Evolutionary conservation across 2,797 vertebrate genomes (phyloP).

Genomic region (Gastrophryne carolinensis): DNA sequence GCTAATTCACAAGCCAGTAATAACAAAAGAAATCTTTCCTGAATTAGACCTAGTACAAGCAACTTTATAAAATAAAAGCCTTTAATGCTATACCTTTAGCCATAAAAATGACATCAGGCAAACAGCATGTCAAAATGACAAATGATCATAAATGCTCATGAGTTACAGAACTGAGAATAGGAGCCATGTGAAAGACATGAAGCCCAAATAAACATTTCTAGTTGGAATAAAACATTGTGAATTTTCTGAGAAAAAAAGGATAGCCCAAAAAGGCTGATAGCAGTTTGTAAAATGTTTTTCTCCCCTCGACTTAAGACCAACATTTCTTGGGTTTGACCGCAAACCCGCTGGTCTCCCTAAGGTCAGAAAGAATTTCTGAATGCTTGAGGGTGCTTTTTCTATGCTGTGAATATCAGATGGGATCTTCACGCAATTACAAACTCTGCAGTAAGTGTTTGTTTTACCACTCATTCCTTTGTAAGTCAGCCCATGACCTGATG

Average conservation of each 20-base stretch:
- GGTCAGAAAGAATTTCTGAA: constrained; percentile 56
- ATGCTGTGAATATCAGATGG: constrained; percentile 59
- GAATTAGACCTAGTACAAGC: too few relatives aligned
- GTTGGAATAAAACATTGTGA: neutral
- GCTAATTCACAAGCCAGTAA: too few relatives aligned
- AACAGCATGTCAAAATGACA: too few relatives aligned
- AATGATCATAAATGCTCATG: too few relatives aligned
- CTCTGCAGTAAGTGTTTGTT: constrained; percentile 51
- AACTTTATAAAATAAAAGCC: too few relatives aligned
- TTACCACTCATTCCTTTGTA: constrained; percentile 56
- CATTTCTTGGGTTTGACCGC: constrained; percentile 53
- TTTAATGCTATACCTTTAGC: too few relatives aligned
- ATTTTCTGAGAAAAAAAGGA: neutral
- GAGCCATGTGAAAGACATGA: too few relatives aligned
- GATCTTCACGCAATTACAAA: constrained; percentile 61
- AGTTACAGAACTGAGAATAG: too few relatives aligned
- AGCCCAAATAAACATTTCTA: neutral
- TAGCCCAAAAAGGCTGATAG: neutral
- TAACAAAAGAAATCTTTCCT: too few relatives aligned
- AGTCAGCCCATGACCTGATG: constrained; percentile 56
- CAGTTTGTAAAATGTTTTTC: neutral
- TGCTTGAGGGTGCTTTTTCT: constrained; percentile 54
- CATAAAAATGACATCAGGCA: too few relatives aligned
- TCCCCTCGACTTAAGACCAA: constrained; percentile 30
- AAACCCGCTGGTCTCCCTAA: constrained; percentile 55